Evolutionary conservation across 2,888 invertebrate genomes (phyloP).

Genomic region (Cephus runcator): DNA sequence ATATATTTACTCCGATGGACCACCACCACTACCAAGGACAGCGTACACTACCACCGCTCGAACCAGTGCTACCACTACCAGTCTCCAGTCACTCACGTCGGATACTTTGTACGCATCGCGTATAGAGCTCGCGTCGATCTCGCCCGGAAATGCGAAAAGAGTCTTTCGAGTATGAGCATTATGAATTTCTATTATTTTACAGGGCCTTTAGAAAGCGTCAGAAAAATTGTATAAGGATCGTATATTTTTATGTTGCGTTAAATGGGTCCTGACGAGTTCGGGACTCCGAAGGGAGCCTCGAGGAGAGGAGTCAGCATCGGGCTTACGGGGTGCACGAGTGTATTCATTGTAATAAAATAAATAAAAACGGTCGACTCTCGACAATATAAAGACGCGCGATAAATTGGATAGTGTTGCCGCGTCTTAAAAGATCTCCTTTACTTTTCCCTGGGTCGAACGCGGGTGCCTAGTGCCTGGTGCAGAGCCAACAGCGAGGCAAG

Average conservation of each 20-base stretch:
- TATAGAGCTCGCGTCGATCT: slow-evolving; percentile 25
- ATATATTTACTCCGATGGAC: slow-evolving; percentile 61
- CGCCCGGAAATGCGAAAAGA: slow-evolving; percentile 8
- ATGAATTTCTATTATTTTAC: neutral
- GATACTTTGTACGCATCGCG: slow-evolving; percentile 26
- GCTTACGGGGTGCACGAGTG: neutral
- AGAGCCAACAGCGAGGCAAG: slow-evolving; percentile 31
- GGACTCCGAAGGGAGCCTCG: neutral
- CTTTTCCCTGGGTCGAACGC: slow-evolving; percentile 38
- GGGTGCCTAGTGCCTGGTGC: slow-evolving; percentile 3
- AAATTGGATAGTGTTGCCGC: slow-evolving; percentile 35
- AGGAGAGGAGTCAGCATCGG: neutral
- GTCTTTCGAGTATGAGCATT: neutral
- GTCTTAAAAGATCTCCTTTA: slow-evolving; percentile 40
- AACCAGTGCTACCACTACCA: slow-evolving; percentile 17
- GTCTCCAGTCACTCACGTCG: slow-evolving; percentile 25
- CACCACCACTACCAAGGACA: slow-evolving; percentile 46
- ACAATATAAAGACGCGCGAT: slow-evolving; percentile 37
- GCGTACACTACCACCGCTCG: slow-evolving; percentile 19
- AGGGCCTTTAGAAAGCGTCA: neutral
- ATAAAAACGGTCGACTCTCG: slow-evolving; percentile 4
- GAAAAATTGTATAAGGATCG: neutral
- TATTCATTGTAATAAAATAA: neutral
- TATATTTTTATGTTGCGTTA: neutral
- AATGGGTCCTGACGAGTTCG: neutral